A percentile compares a stretch with the other conserved stretches of the same genome.
Evolutionary conservation across 2,888 invertebrate species (phyloP).

Genomic region (Oeneis ivallda): DNA sequence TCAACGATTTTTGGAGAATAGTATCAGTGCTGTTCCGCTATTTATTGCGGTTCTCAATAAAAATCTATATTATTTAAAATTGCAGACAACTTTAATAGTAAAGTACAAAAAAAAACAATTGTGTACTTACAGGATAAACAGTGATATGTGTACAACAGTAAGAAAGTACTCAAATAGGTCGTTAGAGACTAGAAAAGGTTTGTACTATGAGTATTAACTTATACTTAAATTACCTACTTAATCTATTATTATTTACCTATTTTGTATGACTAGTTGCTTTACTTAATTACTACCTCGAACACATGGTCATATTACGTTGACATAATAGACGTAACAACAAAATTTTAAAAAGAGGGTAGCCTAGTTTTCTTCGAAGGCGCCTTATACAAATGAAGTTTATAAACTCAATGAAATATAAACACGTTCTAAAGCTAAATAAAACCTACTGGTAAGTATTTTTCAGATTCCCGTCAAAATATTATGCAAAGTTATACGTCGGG

Average conservation of each 20-base stretch:
- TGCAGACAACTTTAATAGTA: constrained; percentile 3
- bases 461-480: no score
- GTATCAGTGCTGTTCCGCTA: no score
- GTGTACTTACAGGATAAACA: constrained; percentile 18
- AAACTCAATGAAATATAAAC: no score
- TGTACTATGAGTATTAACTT: constrained; percentile 49
- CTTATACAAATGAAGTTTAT: no score
- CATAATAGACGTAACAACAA: no score
- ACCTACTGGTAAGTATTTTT: no score
- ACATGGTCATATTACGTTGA: not conserved
- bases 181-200: constrained; percentile 64
- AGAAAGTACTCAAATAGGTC: constrained; percentile 39
- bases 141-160: constrained; percentile 29
- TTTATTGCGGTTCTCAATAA: no score
- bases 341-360: no score
- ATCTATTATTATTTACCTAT: not conserved
- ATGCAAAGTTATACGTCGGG: no score
- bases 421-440: no score
- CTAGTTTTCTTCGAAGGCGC: no score
- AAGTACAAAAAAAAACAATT: constrained; percentile 19
- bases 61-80: not conserved
- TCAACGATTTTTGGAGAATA: no score
- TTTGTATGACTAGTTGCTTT: not conserved
- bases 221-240: constrained; percentile 26
- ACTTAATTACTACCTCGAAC: not conserved